Evolutionary conservation across 2,113 vertebrate species (phyloP).

Genomic region (Microcebus ravelobensis): DNA sequence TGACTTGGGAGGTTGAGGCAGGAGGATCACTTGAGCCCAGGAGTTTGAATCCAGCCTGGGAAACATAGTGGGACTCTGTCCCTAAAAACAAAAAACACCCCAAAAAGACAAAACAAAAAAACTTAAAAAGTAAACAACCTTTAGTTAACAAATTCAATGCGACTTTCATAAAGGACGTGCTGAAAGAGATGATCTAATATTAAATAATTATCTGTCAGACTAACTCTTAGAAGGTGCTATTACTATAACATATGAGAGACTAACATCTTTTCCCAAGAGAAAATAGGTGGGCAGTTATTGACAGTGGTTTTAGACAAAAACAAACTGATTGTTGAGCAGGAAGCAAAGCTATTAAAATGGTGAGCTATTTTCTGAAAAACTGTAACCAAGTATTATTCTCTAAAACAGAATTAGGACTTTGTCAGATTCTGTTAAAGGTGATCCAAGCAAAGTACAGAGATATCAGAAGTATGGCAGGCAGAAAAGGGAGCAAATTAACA

Average conservation of each 20-base stretch:
- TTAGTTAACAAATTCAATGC: neutral
- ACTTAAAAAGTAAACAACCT: neutral
- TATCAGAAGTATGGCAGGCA: neutral
- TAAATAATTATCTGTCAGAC: neutral
- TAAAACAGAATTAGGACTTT: neutral
- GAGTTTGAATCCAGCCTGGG: neutral
- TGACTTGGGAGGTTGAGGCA: neutral
- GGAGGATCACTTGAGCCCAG: neutral
- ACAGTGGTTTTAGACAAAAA: neutral
- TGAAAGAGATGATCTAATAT: neutral
- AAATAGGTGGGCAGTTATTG: neutral
- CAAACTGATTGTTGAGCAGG: neutral
- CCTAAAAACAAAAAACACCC: neutral
- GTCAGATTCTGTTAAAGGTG: neutral
- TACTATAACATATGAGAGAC: conserved; percentile 30
- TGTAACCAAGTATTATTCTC: neutral
- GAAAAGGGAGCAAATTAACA: neutral
- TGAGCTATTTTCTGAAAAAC: neutral
- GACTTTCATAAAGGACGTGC: neutral
- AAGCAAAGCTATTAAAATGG: neutral
- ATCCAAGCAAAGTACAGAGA: neutral
- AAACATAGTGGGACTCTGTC: neutral
- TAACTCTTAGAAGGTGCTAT: neutral
- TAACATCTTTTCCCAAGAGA: neutral
- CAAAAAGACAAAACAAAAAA: neutral